Percentiles rank a stretch among this genome's conserved stretches.
Conservation (phyloP, 2,797 vertebrate species). For the Syndactyla subalaris region DNA sequence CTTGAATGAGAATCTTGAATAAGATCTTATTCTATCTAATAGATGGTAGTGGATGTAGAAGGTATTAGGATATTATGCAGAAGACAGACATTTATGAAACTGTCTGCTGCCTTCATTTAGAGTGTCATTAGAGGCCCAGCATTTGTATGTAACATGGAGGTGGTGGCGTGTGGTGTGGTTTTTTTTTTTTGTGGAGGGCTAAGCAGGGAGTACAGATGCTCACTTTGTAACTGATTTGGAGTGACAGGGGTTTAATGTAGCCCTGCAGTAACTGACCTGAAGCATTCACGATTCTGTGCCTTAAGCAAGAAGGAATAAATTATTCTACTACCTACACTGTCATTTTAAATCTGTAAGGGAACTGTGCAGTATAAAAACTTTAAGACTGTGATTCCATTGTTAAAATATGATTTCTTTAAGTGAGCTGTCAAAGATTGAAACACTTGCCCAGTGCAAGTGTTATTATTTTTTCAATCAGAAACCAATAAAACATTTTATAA, state of each 20-base stretch:
- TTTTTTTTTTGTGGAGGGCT: neutral
- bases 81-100: neutral
- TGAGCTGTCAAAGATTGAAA: constrained; percentile 70
- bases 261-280: constrained; percentile 68
- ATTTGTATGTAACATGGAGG: neutral
- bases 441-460: constrained; percentile 53
- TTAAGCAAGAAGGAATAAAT: constrained; percentile 75
- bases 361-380: constrained; percentile 70
- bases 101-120: constrained; percentile 31
- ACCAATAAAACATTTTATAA: constrained; percentile 69
- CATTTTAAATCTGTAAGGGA: constrained; percentile 77
- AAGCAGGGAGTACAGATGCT: constrained; percentile 21
- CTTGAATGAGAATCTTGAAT: neutral
- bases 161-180: neutral
- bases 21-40: neutral
- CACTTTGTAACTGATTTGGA: constrained; percentile 71
- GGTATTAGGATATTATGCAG: neutral
- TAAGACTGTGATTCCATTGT: constrained; percentile 72
- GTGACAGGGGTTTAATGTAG: constrained; percentile 73
- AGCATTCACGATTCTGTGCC: constrained; percentile 72
- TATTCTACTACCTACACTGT: constrained; percentile 75
- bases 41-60: neutral
- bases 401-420: constrained; percentile 73
- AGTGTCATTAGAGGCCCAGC: neutral
- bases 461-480: constrained; percentile 70